Evolutionary conservation across 2,113 vertebrate genomes (phyloP).

Genomic region (Cromileptes altivelis): DNA sequence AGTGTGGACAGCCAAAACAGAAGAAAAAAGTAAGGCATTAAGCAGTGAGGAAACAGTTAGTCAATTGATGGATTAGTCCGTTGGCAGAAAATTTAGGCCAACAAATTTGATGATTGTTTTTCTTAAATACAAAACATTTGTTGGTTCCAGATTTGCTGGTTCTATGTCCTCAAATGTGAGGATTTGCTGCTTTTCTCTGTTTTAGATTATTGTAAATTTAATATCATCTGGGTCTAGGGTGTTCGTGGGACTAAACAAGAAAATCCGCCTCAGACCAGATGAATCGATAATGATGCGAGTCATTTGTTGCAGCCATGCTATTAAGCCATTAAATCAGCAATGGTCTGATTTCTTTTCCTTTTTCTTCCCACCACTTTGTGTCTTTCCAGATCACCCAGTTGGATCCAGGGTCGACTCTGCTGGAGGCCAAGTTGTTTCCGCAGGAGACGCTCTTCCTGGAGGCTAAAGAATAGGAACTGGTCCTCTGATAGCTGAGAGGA

Average conservation of each 20-base stretch:
- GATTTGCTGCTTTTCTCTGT: background rate
- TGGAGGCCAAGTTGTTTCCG: slow-evolving; percentile 98
- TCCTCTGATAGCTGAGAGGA: slow-evolving; percentile 54
- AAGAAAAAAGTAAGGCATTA: background rate
- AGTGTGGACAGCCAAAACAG: background rate
- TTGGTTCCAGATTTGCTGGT: background rate
- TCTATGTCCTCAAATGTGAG: no score
- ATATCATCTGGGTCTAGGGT: background rate
- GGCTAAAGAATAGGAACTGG: slow-evolving; percentile 92
- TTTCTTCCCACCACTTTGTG: background rate
- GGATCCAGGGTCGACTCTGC: slow-evolving; percentile 92
- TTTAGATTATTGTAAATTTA: background rate
- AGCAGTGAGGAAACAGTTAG: slow-evolving; percentile 1
- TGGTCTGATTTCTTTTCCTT: background rate
- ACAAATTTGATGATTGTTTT: background rate
- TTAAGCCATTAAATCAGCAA: background rate
- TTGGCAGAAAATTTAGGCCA: slow-evolving; percentile 10
- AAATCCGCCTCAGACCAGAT: background rate
- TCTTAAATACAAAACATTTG: background rate
- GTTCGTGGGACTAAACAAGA: background rate
- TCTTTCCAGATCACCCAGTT: slow-evolving; percentile 92
- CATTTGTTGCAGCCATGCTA: background rate
- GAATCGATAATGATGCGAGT: background rate
- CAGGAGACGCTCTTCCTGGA: slow-evolving; percentile 99
- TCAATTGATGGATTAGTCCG: slow-evolving; percentile 3